These are phyloP conservation scores for Chionodraco myersi DNA, from an alignment of 2,113 vertebrate genomes.

Conservation along the genomic window DNA sequence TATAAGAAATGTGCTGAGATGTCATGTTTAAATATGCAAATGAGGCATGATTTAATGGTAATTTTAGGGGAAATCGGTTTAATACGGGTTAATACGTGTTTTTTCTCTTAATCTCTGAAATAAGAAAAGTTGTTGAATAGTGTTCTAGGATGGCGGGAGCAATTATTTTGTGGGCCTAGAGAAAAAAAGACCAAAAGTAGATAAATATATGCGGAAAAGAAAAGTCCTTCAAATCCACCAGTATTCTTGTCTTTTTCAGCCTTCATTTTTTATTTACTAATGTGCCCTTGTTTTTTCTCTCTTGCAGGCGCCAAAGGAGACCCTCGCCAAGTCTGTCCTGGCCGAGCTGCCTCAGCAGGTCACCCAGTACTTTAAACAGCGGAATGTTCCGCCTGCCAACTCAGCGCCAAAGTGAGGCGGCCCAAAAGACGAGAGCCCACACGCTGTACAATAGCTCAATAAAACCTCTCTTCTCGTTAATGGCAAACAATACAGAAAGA, in stretches of 20 bases:
- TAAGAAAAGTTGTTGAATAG: no score
- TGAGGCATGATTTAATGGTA: no score
- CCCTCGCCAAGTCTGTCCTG: slow-evolving; percentile 95
- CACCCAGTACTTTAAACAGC: slow-evolving; percentile 97
- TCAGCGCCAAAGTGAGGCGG: slow-evolving; percentile 84
- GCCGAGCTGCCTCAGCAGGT: slow-evolving; percentile 98
- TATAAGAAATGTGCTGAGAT: no score
- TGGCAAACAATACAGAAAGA: slow-evolving; percentile 40
- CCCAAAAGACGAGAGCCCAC: slow-evolving; percentile 6
- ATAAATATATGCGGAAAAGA: neutral
- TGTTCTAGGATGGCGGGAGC: neutral
- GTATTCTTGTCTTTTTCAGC: neutral
- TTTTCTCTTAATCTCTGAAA: no score
- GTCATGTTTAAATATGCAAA: no score
- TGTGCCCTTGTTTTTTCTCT: neutral
- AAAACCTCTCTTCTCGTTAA: slow-evolving; percentile 46
- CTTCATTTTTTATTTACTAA: neutral
- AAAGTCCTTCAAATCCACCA: neutral
- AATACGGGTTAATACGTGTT: no score
- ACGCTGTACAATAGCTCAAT: slow-evolving; percentile 54
- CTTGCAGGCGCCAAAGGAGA: slow-evolving; percentile 95
- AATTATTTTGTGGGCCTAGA: neutral
- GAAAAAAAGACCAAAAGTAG: neutral
- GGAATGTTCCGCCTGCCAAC: slow-evolving; percentile 92
- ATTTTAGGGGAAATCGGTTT: no score